Conservation (phyloP, 2,113 vertebrate species). For the Podarcis raffonei region DNA sequence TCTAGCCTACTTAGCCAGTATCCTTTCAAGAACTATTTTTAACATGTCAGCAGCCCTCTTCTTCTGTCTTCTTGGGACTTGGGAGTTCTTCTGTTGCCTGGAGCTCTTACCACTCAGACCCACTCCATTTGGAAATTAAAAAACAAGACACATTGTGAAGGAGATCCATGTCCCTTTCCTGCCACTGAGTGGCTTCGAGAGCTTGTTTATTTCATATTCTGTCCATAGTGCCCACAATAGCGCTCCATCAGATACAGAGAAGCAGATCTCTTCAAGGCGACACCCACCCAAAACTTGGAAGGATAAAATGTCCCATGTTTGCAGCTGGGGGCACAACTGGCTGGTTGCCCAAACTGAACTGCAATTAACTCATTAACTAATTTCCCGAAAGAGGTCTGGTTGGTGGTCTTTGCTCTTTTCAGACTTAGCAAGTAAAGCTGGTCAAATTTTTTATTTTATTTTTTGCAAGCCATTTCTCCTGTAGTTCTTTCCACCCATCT, state of each 20-base stretch:
- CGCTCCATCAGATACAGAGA: conserved; percentile 8
- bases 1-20: neutral
- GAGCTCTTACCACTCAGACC: neutral
- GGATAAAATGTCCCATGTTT: neutral
- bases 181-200: neutral
- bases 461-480: neutral
- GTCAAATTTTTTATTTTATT: neutral
- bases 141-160: neutral
- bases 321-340: neutral
- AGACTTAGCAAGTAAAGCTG: neutral
- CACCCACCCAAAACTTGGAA: neutral
- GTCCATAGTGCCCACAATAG: conserved; percentile 11
- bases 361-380: neutral
- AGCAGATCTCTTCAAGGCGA: neutral
- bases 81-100: neutral
- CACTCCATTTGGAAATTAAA: neutral
- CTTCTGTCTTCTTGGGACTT: neutral
- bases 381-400: neutral
- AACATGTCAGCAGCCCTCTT: too few relatives aligned
- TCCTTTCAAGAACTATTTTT: neutral
- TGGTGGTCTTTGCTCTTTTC: neutral
- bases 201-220: conserved; percentile 30
- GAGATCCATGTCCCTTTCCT: neutral
- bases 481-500: neutral
- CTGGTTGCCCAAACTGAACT: neutral